phyloP scores from a whole-genome alignment of 2,888 invertebrate genomes.

The Leptogaster cylindrica region DNA sequence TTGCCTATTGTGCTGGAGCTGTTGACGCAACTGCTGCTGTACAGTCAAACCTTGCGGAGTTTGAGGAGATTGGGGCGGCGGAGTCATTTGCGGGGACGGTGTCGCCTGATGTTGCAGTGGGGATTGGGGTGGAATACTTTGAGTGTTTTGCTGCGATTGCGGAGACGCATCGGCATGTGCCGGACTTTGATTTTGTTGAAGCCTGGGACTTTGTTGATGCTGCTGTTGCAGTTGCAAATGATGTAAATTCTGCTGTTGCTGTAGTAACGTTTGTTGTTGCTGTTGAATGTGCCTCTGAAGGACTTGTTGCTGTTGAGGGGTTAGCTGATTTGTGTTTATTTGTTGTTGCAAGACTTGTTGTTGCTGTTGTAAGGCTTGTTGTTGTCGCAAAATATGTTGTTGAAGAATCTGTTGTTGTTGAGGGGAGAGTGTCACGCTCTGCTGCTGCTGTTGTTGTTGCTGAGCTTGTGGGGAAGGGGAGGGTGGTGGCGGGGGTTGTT shows the following conservation, averaged over 20 bases:
- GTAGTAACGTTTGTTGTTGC: slow-evolving; percentile 62
- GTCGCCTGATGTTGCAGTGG: slow-evolving; percentile 51
- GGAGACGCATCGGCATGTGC: slow-evolving; percentile 58
- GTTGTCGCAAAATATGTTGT: slow-evolving; percentile 53
- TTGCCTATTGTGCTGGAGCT: slow-evolving; percentile 54
- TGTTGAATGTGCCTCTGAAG: slow-evolving; percentile 67
- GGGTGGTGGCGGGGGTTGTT: slow-evolving; percentile 48
- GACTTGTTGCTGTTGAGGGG: slow-evolving; percentile 56
- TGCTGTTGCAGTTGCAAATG: slow-evolving; percentile 53
- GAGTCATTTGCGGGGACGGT: slow-evolving; percentile 61
- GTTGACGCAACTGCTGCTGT: slow-evolving; percentile 57
- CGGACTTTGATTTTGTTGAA: slow-evolving; percentile 59
- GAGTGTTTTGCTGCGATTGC: slow-evolving; percentile 51
- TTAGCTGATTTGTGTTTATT: slow-evolving; percentile 55
- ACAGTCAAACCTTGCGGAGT: slow-evolving; percentile 51
- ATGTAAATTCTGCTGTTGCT: slow-evolving; percentile 63
- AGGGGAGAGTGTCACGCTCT: slow-evolving; percentile 55
- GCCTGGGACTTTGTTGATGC: slow-evolving; percentile 55
- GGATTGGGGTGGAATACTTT: slow-evolving; percentile 58
- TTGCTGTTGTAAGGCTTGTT: slow-evolving; percentile 46
- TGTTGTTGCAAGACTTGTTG: slow-evolving; percentile 54
- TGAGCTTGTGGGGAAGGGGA: slow-evolving; percentile 52
- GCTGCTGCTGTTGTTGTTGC: slow-evolving; percentile 54
- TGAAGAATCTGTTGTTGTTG: slow-evolving; percentile 55
- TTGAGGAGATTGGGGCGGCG: slow-evolving; percentile 55